Percentiles rank a stretch among this genome's conserved stretches.
Conservation (phyloP, 2,888 invertebrate genomes). For the Macroteleia sp. region DNA sequence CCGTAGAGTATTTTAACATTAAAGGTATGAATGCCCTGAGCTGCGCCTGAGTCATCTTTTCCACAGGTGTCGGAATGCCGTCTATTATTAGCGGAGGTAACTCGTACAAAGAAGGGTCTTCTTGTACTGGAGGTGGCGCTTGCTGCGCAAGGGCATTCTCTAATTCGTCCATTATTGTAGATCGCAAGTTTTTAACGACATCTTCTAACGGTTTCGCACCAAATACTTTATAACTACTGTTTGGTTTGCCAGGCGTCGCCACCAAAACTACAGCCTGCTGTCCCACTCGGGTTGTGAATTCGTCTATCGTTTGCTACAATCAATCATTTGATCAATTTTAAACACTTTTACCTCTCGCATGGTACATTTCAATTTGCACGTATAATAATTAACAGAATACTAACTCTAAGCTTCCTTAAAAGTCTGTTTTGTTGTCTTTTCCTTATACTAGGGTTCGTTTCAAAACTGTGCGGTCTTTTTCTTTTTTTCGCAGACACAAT, state of each 20-base stretch:
- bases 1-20: constrained; percentile 99
- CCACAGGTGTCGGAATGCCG: constrained; percentile 98
- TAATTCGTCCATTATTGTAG: constrained; percentile 97
- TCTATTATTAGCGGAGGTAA: constrained; percentile 98
- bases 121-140: constrained; percentile 93
- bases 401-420: constrained; percentile 93
- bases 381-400: no score
- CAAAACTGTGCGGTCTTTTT: constrained; percentile 97
- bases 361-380: no score
- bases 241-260: constrained; percentile 97
- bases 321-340: not conserved
- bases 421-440: constrained; percentile 97
- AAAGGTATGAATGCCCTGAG: constrained; percentile 97
- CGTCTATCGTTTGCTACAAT: constrained; percentile 94
- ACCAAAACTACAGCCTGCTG: constrained; percentile 98
- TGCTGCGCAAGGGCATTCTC: constrained; percentile 97
- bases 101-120: constrained; percentile 97
- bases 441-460: constrained; percentile 97
- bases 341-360: no score
- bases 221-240: constrained; percentile 97
- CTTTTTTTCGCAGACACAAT: constrained; percentile 97
- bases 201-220: constrained; percentile 98
- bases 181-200: constrained; percentile 95
- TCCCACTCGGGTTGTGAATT: constrained; percentile 98
- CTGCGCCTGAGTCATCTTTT: constrained; percentile 99